phyloP scores from a whole-genome alignment of 35 echinoderm and acorn worm species.

The Acanthaster planci region DNA sequence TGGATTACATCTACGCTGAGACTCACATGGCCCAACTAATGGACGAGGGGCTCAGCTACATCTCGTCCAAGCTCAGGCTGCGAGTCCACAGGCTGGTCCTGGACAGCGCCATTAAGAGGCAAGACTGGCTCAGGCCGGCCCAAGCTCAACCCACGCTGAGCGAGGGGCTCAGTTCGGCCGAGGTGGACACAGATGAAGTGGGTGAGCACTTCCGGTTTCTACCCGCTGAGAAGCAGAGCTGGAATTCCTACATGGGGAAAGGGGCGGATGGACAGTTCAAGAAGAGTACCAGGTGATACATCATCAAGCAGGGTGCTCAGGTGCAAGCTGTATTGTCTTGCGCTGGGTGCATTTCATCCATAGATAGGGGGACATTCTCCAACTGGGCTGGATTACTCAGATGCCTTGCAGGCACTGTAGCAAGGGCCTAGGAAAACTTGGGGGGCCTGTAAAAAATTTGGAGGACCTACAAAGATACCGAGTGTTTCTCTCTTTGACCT shows the following conservation, averaged over 20 bases:
- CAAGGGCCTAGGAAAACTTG: too few relatives aligned
- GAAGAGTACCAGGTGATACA: background rate
- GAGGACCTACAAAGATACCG: too few relatives aligned
- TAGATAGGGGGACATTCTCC: too few relatives aligned
- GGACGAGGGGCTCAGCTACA: background rate
- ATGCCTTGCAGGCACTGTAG: too few relatives aligned
- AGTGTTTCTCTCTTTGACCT: too few relatives aligned
- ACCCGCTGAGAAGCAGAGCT: conserved; percentile 35
- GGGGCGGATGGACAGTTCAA: conserved; percentile 3
- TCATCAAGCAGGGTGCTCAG: too few relatives aligned
- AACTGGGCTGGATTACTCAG: too few relatives aligned
- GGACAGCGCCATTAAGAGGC: conserved; percentile 5
- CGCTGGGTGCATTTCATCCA: too few relatives aligned
- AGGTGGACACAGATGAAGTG: background rate
- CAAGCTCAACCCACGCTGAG: background rate
- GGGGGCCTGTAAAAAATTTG: too few relatives aligned
- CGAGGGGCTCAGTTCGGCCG: background rate
- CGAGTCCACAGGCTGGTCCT: conserved; percentile 22
- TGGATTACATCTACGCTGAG: conserved; percentile 26
- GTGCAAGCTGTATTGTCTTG: too few relatives aligned
- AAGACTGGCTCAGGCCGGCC: conserved; percentile 1
- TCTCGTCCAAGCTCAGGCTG: background rate
- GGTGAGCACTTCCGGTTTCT: conserved; percentile 42
- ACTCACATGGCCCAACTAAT: background rate
- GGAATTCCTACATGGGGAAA: conserved; percentile 55